Conservation (phyloP, 1,140 invertebrate species). For the Drosophila lowei region DNA sequence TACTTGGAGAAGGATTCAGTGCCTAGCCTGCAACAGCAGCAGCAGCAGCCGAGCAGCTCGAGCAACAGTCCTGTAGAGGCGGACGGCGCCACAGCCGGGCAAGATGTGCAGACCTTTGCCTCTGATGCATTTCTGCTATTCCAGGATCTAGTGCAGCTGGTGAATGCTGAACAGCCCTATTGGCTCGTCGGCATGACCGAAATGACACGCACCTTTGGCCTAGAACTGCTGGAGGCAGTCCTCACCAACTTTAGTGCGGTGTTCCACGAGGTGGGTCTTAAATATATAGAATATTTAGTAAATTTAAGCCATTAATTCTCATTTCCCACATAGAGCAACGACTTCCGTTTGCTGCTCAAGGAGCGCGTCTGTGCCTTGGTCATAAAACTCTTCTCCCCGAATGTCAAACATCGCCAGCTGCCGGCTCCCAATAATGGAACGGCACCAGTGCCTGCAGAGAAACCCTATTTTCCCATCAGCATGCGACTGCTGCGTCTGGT, state of each 20-base stretch:
- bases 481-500: slow-evolving; percentile 97
- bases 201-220: slow-evolving; percentile 98
- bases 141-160: slow-evolving; percentile 98
- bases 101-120: slow-evolving; percentile 92
- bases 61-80: slow-evolving; percentile 17
- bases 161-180: slow-evolving; percentile 97
- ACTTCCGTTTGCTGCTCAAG: slow-evolving; percentile 97
- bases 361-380: slow-evolving; percentile 98
- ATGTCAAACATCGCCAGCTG: slow-evolving; percentile 93
- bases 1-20: slow-evolving; percentile 86
- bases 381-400: slow-evolving; percentile 98
- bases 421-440: slow-evolving; percentile 79
- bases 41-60: slow-evolving; percentile 28
- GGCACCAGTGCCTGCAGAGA: slow-evolving; percentile 88
- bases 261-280: slow-evolving; percentile 91
- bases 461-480: slow-evolving; percentile 98
- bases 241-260: slow-evolving; percentile 95
- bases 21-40: slow-evolving; percentile 58
- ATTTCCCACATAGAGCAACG: slow-evolving; percentile 87
- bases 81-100: slow-evolving; percentile 29
- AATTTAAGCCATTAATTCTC: no score
- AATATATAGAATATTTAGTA: not conserved
- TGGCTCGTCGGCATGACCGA: slow-evolving; percentile 98
- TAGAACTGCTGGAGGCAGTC: slow-evolving; percentile 97
- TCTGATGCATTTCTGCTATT: slow-evolving; percentile 97